phyloP scores from a whole-genome alignment of 2,888 invertebrate species.

The Diarsia dahlii region DNA sequence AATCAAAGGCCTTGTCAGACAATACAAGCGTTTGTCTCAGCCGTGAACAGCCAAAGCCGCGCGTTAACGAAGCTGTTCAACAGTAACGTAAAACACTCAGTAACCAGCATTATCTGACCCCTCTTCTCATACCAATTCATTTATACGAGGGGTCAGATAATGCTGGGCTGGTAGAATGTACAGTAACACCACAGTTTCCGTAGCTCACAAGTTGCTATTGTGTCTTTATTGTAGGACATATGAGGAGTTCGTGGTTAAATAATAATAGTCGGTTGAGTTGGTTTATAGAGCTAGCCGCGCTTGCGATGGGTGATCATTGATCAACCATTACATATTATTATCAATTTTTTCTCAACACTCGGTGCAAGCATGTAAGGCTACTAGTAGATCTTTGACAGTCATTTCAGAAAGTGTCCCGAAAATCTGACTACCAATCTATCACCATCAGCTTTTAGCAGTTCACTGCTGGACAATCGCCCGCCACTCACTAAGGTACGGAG shows the following conservation, averaged over 20 bases:
- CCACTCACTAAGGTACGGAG: background rate
- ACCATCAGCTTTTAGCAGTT: too few species aligned
- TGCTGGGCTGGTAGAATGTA: background rate
- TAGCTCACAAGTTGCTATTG: constrained; percentile 53
- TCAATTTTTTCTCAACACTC: too few species aligned
- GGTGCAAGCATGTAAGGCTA: too few species aligned
- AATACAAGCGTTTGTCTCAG: constrained; percentile 35
- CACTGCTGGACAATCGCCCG: too few species aligned
- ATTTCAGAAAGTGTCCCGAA: background rate
- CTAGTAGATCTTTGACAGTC: background rate
- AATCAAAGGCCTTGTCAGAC: constrained; percentile 37
- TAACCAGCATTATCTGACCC: too few species aligned
- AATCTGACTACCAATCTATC: background rate
- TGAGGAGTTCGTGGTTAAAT: too few species aligned
- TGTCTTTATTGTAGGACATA: constrained; percentile 41
- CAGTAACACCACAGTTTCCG: constrained; percentile 44
- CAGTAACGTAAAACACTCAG: background rate
- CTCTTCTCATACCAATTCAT: too few species aligned
- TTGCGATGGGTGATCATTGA: background rate
- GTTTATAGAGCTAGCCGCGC: background rate
- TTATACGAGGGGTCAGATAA: too few species aligned
- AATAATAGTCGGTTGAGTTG: background rate
- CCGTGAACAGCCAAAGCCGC: constrained; percentile 39
- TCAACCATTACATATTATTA: too few species aligned
- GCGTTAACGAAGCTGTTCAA: constrained; percentile 45